These are phyloP conservation scores for Malurus cyaneus DNA, from an alignment of 2,113 vertebrate species.

Conservation along the genomic window DNA sequence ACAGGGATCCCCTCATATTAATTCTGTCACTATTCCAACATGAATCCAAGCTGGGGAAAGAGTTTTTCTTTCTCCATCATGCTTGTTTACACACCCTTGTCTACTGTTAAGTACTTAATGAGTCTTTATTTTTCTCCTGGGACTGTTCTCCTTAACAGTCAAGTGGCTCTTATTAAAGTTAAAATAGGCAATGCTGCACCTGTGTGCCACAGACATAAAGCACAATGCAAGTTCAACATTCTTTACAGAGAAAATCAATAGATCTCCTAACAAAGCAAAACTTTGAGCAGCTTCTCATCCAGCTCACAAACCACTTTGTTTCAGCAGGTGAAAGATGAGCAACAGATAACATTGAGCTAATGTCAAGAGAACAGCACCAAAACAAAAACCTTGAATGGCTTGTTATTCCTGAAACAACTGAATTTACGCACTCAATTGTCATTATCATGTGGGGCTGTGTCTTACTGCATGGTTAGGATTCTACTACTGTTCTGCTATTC, in stretches of 20 bases:
- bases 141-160: not conserved
- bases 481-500: no score
- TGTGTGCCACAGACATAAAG: not conserved
- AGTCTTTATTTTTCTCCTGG: not conserved
- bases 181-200: not conserved
- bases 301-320: not conserved
- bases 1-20: not conserved
- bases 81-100: not conserved
- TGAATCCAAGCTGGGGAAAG: not conserved
- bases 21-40: not conserved
- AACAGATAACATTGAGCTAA: not conserved
- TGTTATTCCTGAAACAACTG: not conserved
- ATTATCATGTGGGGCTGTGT: not conserved
- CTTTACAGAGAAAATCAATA: constrained; percentile 34
- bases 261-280: constrained; percentile 16
- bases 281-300: constrained; percentile 22
- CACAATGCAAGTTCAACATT: constrained; percentile 12
- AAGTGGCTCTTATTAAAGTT: not conserved
- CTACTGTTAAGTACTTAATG: not conserved
- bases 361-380: not conserved
- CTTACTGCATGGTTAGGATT: not conserved
- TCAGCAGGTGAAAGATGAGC: constrained; percentile 1
- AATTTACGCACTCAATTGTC: not conserved
- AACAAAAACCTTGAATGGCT: not conserved
- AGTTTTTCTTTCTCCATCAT: not conserved